A percentile compares a stretch with the other conserved stretches of the same genome.
These are phyloP conservation scores for Gallinago jamesoni DNA, from an alignment of 2,113 vertebrate genomes.

Conservation along the genomic window DNA sequence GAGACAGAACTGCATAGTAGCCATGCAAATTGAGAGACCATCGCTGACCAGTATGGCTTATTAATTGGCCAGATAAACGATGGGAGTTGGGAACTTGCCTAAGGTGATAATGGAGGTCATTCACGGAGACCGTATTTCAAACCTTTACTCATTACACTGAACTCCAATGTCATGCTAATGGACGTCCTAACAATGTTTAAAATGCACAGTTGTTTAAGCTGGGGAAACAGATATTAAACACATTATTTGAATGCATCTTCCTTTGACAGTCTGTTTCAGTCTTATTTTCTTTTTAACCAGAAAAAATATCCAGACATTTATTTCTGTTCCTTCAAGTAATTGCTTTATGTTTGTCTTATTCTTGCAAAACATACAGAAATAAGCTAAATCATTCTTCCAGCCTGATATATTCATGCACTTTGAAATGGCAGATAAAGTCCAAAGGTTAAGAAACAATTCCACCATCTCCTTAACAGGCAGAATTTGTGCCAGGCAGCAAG, in stretches of 20 bases:
- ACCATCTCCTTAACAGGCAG: neutral
- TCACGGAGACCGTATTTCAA: neutral
- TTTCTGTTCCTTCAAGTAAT: neutral
- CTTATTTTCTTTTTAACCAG: neutral
- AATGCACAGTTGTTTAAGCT: neutral
- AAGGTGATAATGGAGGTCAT: neutral
- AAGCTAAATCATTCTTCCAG: neutral
- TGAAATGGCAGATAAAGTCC: neutral
- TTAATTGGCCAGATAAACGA: neutral
- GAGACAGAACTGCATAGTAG: neutral
- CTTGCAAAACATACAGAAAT: neutral
- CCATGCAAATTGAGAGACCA: rapidly evolving
- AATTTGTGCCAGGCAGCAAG: neutral
- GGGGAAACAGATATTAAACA: neutral
- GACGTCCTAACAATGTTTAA: neutral
- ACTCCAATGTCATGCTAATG: neutral
- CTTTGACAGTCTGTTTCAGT: neutral
- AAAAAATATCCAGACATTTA: neutral
- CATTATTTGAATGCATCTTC: neutral
- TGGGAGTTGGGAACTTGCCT: neutral
- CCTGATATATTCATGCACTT: neutral
- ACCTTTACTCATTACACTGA: neutral
- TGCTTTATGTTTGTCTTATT: neutral
- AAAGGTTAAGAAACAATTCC: neutral
- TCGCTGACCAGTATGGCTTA: neutral